phyloP scores from a whole-genome alignment of 2,113 vertebrate genomes.

The Chaenocephalus aceratus region DNA sequence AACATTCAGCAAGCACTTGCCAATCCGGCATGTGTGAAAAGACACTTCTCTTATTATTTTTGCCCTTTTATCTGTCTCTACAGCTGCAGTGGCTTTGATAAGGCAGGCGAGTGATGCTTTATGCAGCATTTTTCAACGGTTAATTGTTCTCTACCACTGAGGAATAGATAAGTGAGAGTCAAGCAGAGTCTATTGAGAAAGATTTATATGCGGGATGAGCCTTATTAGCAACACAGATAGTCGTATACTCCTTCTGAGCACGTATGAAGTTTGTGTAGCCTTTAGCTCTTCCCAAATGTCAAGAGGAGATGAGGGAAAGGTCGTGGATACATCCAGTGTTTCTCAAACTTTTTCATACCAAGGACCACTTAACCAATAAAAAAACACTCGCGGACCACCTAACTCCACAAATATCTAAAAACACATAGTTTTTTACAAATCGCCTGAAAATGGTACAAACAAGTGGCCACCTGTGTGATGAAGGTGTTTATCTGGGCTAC shows the following conservation, averaged over 20 bases:
- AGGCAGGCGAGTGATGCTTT: slow-evolving; percentile 58
- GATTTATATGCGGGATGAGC: slow-evolving; percentile 56
- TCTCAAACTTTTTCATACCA: too few species aligned
- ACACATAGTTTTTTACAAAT: too few species aligned
- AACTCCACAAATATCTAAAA: too few species aligned
- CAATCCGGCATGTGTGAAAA: slow-evolving; percentile 36
- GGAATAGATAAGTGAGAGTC: slow-evolving; percentile 67
- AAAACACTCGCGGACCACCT: too few species aligned
- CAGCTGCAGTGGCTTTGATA: slow-evolving; percentile 74
- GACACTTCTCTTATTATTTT: slow-evolving; percentile 67
- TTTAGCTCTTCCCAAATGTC: slow-evolving; percentile 10
- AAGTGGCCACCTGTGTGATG: too few species aligned
- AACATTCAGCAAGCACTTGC: slow-evolving; percentile 44
- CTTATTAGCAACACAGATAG: slow-evolving; percentile 40
- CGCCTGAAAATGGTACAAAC: too few species aligned
- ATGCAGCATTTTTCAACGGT: slow-evolving; percentile 60
- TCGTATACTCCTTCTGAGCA: slow-evolving; percentile 42
- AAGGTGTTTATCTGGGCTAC: too few species aligned
- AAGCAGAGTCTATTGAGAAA: slow-evolving; percentile 49
- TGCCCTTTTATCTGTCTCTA: slow-evolving; percentile 57
- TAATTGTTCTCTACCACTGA: slow-evolving; percentile 68
- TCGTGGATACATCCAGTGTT: neutral
- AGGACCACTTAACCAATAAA: too few species aligned
- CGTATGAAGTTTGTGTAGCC: slow-evolving; percentile 20
- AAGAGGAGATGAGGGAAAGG: neutral